These are phyloP conservation scores for Platichthys flesus DNA, from an alignment of 2,113 vertebrate genomes.

Conservation along the genomic window DNA sequence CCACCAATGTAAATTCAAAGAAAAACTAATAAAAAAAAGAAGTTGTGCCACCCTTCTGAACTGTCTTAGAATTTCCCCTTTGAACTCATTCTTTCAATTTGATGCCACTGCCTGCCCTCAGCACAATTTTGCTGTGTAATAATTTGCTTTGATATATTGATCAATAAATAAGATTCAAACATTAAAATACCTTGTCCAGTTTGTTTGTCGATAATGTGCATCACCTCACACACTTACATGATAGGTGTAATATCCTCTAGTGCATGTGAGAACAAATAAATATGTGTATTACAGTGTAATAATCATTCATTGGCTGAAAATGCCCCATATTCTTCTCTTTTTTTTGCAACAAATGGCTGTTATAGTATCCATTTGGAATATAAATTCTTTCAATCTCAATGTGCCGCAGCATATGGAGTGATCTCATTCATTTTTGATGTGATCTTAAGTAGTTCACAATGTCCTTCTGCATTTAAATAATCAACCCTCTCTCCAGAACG, in stretches of 20 bases:
- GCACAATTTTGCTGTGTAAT: constrained; percentile 81
- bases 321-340: background rate
- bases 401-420: background rate
- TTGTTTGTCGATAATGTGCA: constrained; percentile 11
- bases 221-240: background rate
- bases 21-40: constrained; percentile 31
- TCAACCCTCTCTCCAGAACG: background rate
- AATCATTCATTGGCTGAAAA: background rate
- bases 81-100: constrained; percentile 74
- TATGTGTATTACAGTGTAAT: background rate
- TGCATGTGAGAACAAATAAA: background rate
- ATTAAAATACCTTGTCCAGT: constrained; percentile 21
- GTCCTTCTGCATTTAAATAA: background rate
- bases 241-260: background rate
- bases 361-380: background rate
- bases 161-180: constrained; percentile 70
- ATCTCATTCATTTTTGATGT: background rate
- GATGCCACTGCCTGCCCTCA: constrained; percentile 67
- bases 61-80: constrained; percentile 58
- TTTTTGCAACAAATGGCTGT: background rate
- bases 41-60: constrained; percentile 67
- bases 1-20: constrained; percentile 37
- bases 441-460: background rate
- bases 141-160: constrained; percentile 76
- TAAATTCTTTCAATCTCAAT: background rate